Evolutionary conservation across 2,113 vertebrate species (phyloP), one percentile per base, ranked within the genome.

Genomic region (Theristicus caerulescens): DNA sequence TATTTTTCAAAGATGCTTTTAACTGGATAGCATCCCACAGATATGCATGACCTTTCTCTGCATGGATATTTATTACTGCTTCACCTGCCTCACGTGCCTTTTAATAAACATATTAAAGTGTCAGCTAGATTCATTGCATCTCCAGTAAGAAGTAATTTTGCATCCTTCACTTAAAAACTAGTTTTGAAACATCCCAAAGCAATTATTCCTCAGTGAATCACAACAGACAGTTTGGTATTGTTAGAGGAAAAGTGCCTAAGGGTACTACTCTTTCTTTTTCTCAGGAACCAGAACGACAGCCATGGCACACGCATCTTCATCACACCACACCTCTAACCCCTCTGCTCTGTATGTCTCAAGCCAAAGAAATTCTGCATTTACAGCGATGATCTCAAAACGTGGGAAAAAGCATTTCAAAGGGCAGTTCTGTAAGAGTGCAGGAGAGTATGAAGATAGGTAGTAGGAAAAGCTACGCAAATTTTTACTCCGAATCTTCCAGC

Each of bases 31-130:
- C 86, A 93, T 91, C 76, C 57, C 79, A 40, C 77, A 96, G 82
- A 85, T 95, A 93, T 42, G 26, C 49, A 77, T 92, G 76, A 94
- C 90, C 82, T 94, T 94, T 89, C 69, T 93, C 71, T 91, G 57
- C 47, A 40, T 66, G 42, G 66, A 67, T 94, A 78, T 94, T 95
- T 92, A 80, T 95, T 97, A 93, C 94, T 87, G 69, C 84, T 96
- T 96, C 90, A 94, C 88, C 93, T 96, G 51, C 82, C 58, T 94
- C 96, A 88, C 83, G 44, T 94, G 88, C 82, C 79, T 94, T 96
- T 86, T 94, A 79, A 95, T 94, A 96, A 84, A 89, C 34, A 90
- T 87, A 95, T 79, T 82, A 71, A 92, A 94, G 92, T 87, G 59
- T 82, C 92, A 91, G 73, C 81, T 95, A 85, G 66, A 94, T 96